Evolutionary conservation across 2,888 invertebrate genomes (phyloP).

Genomic region (Brenthis daphne): DNA sequence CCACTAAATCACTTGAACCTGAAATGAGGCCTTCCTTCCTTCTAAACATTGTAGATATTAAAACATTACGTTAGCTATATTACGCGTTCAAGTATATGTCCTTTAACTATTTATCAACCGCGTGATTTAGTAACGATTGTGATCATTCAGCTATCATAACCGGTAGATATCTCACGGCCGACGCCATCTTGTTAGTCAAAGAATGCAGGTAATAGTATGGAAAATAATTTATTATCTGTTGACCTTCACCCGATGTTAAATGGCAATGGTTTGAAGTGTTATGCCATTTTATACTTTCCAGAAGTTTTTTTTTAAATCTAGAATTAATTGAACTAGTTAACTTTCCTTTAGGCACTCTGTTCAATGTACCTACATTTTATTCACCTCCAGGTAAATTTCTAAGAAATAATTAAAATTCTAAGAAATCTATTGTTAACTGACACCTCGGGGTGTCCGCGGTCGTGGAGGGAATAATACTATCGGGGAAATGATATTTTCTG

Average conservation of each 20-base stretch:
- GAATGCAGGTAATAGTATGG: constrained; percentile 32
- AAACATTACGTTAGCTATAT: neutral
- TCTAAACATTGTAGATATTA: neutral
- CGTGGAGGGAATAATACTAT: too few relatives aligned
- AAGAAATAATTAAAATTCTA: too few relatives aligned
- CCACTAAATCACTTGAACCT: too few relatives aligned
- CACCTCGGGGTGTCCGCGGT: too few relatives aligned
- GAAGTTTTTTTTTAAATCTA: neutral
- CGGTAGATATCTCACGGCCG: constrained; percentile 57
- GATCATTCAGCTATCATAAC: constrained; percentile 55
- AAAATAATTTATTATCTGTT: constrained; percentile 31
- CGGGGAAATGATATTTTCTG: too few relatives aligned
- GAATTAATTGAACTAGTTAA: too few relatives aligned
- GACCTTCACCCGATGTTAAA: constrained; percentile 29
- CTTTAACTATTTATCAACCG: constrained; percentile 21
- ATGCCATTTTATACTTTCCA: neutral
- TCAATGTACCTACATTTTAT: too few relatives aligned
- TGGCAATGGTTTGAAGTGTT: constrained; percentile 25
- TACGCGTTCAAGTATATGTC: neutral
- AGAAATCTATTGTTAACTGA: too few relatives aligned
- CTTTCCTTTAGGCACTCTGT: too few relatives aligned
- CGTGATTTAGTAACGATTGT: constrained; percentile 41
- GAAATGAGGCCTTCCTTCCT: too few relatives aligned
- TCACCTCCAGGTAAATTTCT: too few relatives aligned
- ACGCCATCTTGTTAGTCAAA: constrained; percentile 40